Conservation (phyloP, 1,140 invertebrate species). For the Theocolax elegans region DNA sequence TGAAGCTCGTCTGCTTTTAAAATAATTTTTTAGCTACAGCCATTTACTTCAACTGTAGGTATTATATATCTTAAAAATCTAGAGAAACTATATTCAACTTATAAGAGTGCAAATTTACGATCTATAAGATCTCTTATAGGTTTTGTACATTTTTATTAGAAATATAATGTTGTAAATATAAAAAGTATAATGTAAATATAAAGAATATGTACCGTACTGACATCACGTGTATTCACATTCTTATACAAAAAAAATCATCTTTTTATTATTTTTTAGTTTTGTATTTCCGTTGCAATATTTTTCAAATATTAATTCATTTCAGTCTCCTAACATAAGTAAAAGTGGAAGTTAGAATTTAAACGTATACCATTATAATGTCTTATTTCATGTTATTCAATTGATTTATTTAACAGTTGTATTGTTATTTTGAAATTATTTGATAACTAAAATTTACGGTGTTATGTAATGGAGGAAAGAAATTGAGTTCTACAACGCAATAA, state of each 20-base stretch:
- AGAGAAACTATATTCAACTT: slow-evolving; percentile 41
- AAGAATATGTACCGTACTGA: slow-evolving; percentile 37
- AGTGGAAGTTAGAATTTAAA: slow-evolving; percentile 1
- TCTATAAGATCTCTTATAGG: slow-evolving; percentile 51
- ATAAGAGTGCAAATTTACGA: slow-evolving; percentile 39
- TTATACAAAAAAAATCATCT: slow-evolving; percentile 25
- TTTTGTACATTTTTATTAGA: slow-evolving; percentile 62
- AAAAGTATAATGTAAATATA: slow-evolving; percentile 44
- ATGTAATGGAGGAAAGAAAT: too few relatives aligned
- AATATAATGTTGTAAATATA: slow-evolving; percentile 46
- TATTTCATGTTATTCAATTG: slow-evolving; percentile 2
- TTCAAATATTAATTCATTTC: slow-evolving; percentile 13
- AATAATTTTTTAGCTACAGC: slow-evolving; percentile 35
- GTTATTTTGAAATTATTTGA: too few relatives aligned
- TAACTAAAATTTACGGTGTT: too few relatives aligned
- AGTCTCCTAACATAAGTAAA: slow-evolving; percentile 6
- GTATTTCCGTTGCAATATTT: slow-evolving; percentile 20
- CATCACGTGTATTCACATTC: slow-evolving; percentile 29
- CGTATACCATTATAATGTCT: slow-evolving; percentile 11
- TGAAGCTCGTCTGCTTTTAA: slow-evolving; percentile 41
- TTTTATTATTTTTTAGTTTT: slow-evolving; percentile 22
- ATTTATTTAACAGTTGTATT: neutral
- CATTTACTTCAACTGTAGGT: slow-evolving; percentile 37
- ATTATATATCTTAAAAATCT: slow-evolving; percentile 37
- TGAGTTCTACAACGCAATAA: slow-evolving; percentile 11